These are phyloP conservation scores for Gila robusta DNA, from an alignment of 2,797 vertebrate species.

Conservation along the genomic window DNA sequence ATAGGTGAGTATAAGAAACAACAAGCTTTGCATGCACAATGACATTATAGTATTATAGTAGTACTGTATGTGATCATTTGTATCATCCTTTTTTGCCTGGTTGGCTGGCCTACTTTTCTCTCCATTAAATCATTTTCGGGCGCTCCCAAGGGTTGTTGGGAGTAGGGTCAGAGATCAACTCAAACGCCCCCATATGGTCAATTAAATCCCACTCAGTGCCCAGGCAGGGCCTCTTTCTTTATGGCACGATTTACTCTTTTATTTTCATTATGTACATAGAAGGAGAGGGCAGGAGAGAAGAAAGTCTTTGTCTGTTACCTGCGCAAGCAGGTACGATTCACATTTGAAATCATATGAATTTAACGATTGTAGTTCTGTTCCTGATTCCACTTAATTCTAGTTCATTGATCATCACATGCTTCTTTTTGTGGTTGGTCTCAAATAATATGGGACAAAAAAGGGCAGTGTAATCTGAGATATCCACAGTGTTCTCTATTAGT, in stretches of 20 bases:
- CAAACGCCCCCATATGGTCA: conserved; percentile 66
- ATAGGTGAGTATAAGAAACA: conserved; percentile 38
- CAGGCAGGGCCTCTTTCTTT: conserved; percentile 58
- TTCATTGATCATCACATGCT: no score
- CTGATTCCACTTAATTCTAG: not conserved
- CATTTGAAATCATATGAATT: no score
- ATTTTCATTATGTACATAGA: conserved; percentile 47
- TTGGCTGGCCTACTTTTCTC: conserved; percentile 47
- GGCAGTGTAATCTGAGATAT: no score
- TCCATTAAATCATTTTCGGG: conserved; percentile 61
- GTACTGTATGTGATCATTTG: not conserved
- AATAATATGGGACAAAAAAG: not conserved
- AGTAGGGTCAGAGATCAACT: conserved; percentile 61
- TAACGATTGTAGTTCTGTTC: not conserved
- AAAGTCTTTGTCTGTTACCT: not conserved
- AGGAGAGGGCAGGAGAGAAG: conserved; percentile 25
- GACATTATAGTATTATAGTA: conserved; percentile 2
- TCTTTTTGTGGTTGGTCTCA: not conserved
- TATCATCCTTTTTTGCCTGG: conserved; percentile 34
- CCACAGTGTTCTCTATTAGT: not conserved
- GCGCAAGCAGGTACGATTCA: not conserved
- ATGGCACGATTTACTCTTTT: conserved; percentile 57
- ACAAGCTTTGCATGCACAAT: not conserved
- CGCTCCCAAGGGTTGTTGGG: conserved; percentile 58
- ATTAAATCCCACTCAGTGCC: conserved; percentile 69